A percentile compares a stretch with the other conserved stretches of the same genome.
Evolutionary conservation across 2,113 vertebrate species (phyloP).

Genomic region (Nothobranchius kuhntae): DNA sequence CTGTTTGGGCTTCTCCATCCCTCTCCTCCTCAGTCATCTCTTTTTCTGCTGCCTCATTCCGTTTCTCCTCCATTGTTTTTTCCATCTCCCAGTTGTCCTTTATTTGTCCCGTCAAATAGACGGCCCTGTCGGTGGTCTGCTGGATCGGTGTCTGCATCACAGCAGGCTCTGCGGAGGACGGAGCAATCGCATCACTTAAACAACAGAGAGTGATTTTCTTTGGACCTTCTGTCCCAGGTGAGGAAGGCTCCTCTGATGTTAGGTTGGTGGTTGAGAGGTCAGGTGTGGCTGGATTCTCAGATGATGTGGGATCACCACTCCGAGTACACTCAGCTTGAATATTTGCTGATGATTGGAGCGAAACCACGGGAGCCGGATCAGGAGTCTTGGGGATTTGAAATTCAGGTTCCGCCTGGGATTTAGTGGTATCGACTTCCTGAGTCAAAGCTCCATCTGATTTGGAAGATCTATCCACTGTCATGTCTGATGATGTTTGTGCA

Average conservation of each 20-base stretch:
- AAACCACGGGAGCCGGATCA: slow-evolving; percentile 2
- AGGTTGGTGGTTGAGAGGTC: slow-evolving; percentile 14
- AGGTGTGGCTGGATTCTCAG: not conserved
- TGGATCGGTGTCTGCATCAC: not conserved
- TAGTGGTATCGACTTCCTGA: not conserved
- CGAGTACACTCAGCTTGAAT: not conserved
- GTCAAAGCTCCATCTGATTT: not conserved
- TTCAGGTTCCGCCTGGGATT: not conserved
- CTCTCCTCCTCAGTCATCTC: slow-evolving; percentile 7
- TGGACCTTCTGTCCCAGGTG: not conserved
- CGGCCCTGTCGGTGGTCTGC: slow-evolving; percentile 53
- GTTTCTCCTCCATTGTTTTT: slow-evolving; percentile 20
- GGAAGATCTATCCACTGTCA: not conserved
- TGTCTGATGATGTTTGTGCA: not conserved
- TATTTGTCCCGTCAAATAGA: slow-evolving; percentile 56
- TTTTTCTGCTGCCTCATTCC: slow-evolving; percentile 7
- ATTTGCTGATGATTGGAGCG: not conserved
- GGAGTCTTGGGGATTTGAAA: not conserved
- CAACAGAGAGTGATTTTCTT: slow-evolving; percentile 39
- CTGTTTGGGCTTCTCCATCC: too few relatives aligned
- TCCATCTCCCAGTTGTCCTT: slow-evolving; percentile 51
- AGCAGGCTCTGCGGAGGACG: not conserved
- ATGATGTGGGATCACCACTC: not conserved
- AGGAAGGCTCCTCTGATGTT: slow-evolving; percentile 5
- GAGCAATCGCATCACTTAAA: slow-evolving; percentile 36